A percentile compares a stretch with the other conserved stretches of the same genome.
These are phyloP conservation scores for Pelecanus crispus DNA, from an alignment of 2,113 vertebrate genomes.

Conservation along the genomic window DNA sequence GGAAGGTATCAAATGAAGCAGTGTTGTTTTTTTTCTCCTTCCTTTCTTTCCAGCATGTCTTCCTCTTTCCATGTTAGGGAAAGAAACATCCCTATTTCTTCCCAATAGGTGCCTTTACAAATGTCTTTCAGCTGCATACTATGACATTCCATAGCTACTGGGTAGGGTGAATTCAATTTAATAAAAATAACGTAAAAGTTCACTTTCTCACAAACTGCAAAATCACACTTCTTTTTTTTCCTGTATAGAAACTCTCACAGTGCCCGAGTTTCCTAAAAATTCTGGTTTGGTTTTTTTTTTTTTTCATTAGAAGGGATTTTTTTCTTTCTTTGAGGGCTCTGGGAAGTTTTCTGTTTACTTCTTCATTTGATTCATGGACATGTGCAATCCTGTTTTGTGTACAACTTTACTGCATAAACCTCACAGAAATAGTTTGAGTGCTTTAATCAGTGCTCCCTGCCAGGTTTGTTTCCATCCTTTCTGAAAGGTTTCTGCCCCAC, in stretches of 20 bases:
- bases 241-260: background rate
- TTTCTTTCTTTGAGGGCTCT: background rate
- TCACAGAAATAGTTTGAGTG: background rate
- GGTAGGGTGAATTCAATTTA: background rate
- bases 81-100: background rate
- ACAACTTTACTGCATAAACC: background rate
- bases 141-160: background rate
- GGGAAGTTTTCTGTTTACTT: background rate
- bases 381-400: background rate
- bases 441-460: background rate
- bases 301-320: background rate
- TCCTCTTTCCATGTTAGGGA: background rate
- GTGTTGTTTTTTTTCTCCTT: background rate
- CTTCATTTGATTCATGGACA: background rate
- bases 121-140: background rate
- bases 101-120: background rate
- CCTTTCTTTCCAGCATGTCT: background rate
- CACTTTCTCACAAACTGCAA: background rate
- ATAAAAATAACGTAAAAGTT: background rate
- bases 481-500: background rate
- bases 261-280: background rate
- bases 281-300: background rate
- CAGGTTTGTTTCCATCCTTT: background rate
- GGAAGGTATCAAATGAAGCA: background rate
- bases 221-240: background rate